Conservation (phyloP, 2,113 vertebrate genomes). For the Anthoscopus minutus region DNA sequence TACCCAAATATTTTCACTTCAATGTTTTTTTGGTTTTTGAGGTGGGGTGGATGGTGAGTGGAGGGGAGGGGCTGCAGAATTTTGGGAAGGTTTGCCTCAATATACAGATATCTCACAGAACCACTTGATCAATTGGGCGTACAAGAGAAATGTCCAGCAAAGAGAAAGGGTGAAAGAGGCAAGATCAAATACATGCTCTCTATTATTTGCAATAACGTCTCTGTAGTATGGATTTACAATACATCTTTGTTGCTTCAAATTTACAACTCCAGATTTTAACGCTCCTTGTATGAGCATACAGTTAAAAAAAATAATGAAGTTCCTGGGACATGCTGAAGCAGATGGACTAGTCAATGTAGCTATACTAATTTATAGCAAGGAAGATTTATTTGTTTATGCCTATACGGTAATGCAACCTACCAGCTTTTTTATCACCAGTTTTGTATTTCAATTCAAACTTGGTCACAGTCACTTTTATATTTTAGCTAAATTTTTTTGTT, state of each 20-base stretch:
- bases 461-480: background rate
- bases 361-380: background rate
- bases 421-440: background rate
- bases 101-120: background rate
- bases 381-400: background rate
- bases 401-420: background rate
- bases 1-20: background rate
- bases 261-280: background rate
- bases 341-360: background rate
- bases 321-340: background rate
- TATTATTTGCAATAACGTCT: background rate
- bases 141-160: background rate
- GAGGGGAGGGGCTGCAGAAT: accelerated
- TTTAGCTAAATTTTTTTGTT: background rate
- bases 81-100: background rate
- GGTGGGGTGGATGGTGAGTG: background rate
- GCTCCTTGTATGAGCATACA: background rate
- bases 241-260: background rate
- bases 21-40: background rate
- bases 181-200: background rate
- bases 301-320: background rate
- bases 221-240: background rate
- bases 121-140: background rate
- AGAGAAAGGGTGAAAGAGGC: background rate
- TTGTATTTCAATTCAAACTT: background rate